Evolutionary conservation across 2,113 vertebrate genomes (phyloP), one percentile per base, ranked within the genome.

Genomic region (Noturus placidus): DNA sequence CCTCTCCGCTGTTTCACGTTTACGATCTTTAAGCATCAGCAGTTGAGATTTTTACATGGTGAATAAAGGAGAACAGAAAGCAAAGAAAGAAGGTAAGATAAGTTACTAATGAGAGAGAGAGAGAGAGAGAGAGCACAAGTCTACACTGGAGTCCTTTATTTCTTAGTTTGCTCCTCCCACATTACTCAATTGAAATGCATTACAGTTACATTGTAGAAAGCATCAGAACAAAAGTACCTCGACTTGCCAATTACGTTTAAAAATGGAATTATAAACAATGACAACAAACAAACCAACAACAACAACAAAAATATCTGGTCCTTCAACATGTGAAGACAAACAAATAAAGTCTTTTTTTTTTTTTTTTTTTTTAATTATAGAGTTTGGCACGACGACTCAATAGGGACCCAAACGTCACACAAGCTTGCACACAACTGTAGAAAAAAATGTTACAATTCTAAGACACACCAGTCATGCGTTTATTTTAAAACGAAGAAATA

Each of bases 171-270:
- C 94, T 97, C 97, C 96, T 97, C 97, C 96, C 97, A 98, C 98
- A 98, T 97, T 97, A 98, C 97, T 97, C 97, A 97, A 97, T 96
- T 97, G 96, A 98, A 99, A 99, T 97, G 97, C 97, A 95, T 97
- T 98, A 99, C 98, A 99, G 97, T 99, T 99, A 98, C 97, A 99
- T 98, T 96, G 97, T 99, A 99, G 96, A 99, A 99, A 99, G 97
- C 97, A 98, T 98, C 97, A 97, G 98, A 98, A 98, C 96, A 98
- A 88, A 98, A 99, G 98, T 99, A 99, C 98, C 98, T 99, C 96
- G 96, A 98, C 95, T 98, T 94, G 96, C 97, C 90, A 95, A 97
- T 98, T 97, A 98, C 93, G 96, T 97, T 96, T 10, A 96, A 93
- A 98, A 97, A 98, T 96, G 95, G 95, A 96, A 98, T 98, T 97